Percentiles rank a stretch among this genome's conserved stretches.
These are phyloP conservation scores for Hippolais icterina DNA, from an alignment of 2,113 vertebrate species.

Conservation along the genomic window DNA sequence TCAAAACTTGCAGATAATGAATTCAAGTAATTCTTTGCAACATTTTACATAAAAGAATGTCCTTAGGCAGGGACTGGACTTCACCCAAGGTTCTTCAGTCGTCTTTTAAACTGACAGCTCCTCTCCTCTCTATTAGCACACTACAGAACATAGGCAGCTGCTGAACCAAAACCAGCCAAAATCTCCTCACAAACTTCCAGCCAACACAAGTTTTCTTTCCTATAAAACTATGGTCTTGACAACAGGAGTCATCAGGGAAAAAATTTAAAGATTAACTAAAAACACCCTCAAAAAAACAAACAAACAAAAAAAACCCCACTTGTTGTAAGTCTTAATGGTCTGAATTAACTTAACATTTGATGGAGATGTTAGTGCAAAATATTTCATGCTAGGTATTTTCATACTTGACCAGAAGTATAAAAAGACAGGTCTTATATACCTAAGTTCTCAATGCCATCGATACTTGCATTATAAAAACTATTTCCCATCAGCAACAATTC, in stretches of 20 bases:
- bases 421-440: background rate
- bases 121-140: background rate
- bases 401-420: background rate
- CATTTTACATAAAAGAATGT: background rate
- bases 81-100: background rate
- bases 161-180: background rate
- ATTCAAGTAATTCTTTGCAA: background rate
- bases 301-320: background rate
- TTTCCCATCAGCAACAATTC: background rate
- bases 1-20: background rate
- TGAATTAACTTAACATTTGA: background rate
- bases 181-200: background rate
- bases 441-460: background rate
- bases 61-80: background rate
- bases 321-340: background rate
- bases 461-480: background rate
- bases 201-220: background rate
- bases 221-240: background rate
- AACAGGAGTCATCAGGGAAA: background rate
- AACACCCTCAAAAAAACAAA: background rate
- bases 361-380: background rate
- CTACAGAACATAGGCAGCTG: background rate
- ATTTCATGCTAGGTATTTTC: background rate
- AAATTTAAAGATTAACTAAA: background rate
- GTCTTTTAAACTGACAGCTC: background rate